phyloP scores from a whole-genome alignment of 2,888 invertebrate genomes.

The Phoenoteleia sp. region DNA sequence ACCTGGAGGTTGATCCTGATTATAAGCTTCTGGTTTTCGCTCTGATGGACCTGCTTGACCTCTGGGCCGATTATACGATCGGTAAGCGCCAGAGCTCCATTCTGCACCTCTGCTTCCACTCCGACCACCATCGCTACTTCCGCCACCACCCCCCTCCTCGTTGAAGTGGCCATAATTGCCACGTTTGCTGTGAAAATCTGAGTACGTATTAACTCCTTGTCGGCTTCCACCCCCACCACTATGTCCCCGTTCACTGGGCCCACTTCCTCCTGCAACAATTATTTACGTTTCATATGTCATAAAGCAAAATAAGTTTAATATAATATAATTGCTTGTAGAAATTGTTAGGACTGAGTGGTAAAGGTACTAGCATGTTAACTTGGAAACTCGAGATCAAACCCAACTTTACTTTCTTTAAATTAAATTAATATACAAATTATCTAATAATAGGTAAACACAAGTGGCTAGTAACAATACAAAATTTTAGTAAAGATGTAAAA shows the following conservation, averaged over 20 bases:
- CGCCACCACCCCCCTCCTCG: conserved; percentile 76
- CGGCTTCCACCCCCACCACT: conserved; percentile 77
- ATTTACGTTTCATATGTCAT: too few relatives aligned
- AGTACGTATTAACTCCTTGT: too few relatives aligned
- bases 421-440: too few relatives aligned
- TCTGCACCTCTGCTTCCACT: conserved; percentile 53
- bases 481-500: too few relatives aligned
- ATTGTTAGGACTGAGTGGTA: too few relatives aligned
- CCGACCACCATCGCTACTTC: conserved; percentile 29
- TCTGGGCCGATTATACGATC: background rate
- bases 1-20: too few relatives aligned
- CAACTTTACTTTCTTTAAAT: too few relatives aligned
- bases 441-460: too few relatives aligned
- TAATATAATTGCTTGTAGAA: too few relatives aligned
- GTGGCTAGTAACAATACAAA: too few relatives aligned
- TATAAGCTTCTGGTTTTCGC: conserved; percentile 80
- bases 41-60: conserved; percentile 81
- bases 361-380: too few relatives aligned
- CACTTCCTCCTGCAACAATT: conserved; percentile 75
- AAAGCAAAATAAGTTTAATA: background rate
- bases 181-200: conserved; percentile 80
- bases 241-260: conserved; percentile 71
- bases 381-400: too few relatives aligned
- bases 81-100: conserved; percentile 77
- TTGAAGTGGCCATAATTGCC: conserved; percentile 83